These are phyloP conservation scores for Drosophila subsilvestris DNA, from an alignment of 2,888 invertebrate genomes.

Conservation along the genomic window DNA sequence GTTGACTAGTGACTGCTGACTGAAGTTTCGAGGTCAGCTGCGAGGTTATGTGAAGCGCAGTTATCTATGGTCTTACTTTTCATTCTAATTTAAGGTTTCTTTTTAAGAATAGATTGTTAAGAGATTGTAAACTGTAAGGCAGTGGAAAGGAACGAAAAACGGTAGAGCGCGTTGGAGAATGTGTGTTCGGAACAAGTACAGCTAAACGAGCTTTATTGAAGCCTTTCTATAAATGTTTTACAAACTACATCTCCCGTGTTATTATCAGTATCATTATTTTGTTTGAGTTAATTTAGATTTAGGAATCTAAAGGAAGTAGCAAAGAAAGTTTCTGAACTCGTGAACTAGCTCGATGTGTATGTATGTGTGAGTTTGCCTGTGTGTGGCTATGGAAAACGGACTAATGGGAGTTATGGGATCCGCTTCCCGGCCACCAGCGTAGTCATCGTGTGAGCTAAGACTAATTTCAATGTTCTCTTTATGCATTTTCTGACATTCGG, in stretches of 20 bases:
- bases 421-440: slow-evolving; percentile 5
- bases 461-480: not conserved
- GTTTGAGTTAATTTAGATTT: slow-evolving; percentile 11
- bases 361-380: not conserved
- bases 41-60: not conserved
- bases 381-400: not conserved
- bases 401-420: not conserved
- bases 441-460: not conserved
- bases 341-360: not conserved
- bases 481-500: slow-evolving; percentile 23
- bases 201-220: slow-evolving; percentile 25
- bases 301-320: slow-evolving; percentile 17
- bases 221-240: slow-evolving; percentile 31
- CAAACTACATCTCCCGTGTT: slow-evolving; percentile 27
- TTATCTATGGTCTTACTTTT: not conserved
- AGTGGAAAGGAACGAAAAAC: too few relatives aligned
- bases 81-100: not conserved
- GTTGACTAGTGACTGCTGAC: not conserved
- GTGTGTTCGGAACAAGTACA: not conserved
- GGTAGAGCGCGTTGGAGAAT: not conserved
- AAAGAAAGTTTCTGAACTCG: slow-evolving; percentile 31
- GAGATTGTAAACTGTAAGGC: too few relatives aligned
- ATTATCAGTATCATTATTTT: slow-evolving; percentile 14
- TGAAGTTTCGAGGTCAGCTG: not conserved
- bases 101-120: not conserved